phyloP scores from a whole-genome alignment of 2,888 invertebrate genomes.

The Eretmocerus hayati region DNA sequence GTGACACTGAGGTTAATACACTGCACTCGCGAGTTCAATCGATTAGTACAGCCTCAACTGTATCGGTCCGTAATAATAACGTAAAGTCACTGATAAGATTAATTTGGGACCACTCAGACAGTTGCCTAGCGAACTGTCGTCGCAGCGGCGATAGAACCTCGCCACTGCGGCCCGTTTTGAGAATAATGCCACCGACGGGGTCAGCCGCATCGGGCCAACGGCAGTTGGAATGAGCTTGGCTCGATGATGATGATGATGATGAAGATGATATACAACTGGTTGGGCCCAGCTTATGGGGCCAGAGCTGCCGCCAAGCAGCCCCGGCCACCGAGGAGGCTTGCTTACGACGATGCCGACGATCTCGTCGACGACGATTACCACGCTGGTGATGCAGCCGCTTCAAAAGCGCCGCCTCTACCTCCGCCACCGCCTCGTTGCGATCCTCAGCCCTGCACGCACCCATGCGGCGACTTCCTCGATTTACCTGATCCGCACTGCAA shows the following conservation, averaged over 20 bases:
- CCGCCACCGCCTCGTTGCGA: conserved; percentile 25
- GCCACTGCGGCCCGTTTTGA: neutral
- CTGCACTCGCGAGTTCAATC: neutral
- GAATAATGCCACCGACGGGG: neutral
- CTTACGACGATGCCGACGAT: conserved; percentile 15
- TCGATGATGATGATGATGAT: no score
- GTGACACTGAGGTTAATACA: conserved; percentile 9
- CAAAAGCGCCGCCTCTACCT: conserved; percentile 17
- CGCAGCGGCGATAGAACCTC: conserved; percentile 33
- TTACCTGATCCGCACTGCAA: conserved; percentile 36
- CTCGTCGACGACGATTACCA: neutral
- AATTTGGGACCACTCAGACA: conserved; percentile 45
- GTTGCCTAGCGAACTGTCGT: conserved; percentile 40
- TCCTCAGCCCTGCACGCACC: conserved; percentile 36
- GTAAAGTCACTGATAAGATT: no score
- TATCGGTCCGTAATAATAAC: no score
- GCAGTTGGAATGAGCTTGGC: no score
- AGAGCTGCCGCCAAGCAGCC: conserved; percentile 3
- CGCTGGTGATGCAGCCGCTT: neutral
- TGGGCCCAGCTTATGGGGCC: neutral
- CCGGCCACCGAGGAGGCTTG: conserved; percentile 25
- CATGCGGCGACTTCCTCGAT: conserved; percentile 44
- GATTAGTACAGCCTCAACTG: neutral
- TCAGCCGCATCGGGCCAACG: no score
- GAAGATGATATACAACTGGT: no score